Conservation (phyloP, 2,888 invertebrate genomes). For the Muscina levida region DNA sequence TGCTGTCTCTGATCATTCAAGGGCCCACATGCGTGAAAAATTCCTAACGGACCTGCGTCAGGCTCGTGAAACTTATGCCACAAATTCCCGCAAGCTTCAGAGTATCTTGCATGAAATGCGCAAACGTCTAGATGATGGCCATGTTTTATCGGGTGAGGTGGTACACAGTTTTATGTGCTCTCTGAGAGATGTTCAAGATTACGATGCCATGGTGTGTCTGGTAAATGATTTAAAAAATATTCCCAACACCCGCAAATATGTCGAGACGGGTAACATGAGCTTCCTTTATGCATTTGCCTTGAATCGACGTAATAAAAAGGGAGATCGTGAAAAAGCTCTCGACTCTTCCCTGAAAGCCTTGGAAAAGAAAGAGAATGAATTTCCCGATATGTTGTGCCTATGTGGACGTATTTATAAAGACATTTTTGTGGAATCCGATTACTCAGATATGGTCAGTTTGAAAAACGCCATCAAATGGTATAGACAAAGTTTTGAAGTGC, state of each 20-base stretch:
- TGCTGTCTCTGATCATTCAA: conserved; percentile 79
- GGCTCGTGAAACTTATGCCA: conserved; percentile 92
- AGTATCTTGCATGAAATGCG: conserved; percentile 93
- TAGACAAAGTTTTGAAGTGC: conserved; percentile 97
- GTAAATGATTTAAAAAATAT: conserved; percentile 95
- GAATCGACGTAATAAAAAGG: conserved; percentile 95
- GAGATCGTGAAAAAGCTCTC: conserved; percentile 96
- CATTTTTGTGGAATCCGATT: conserved; percentile 97
- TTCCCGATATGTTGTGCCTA: conserved; percentile 98
- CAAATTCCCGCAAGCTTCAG: conserved; percentile 86
- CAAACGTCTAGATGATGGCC: conserved; percentile 96
- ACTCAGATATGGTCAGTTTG: conserved; percentile 92
- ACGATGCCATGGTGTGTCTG: conserved; percentile 97
- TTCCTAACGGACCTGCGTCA: conserved; percentile 96
- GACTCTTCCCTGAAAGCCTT: conserved; percentile 94
- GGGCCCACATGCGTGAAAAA: conserved; percentile 98
- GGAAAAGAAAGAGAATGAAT: conserved; percentile 95
- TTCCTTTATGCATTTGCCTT: conserved; percentile 98
- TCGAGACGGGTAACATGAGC: conserved; percentile 93
- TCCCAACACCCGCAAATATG: conserved; percentile 92
- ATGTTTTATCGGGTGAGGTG: conserved; percentile 97
- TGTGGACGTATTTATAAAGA: conserved; percentile 99
- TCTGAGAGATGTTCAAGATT: conserved; percentile 95
- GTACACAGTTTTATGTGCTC: conserved; percentile 96
- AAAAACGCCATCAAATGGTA: conserved; percentile 98